Base-by-base conservation (phyloP, 2,113 vertebrate genomes). In the Astur gentilis region DNA sequence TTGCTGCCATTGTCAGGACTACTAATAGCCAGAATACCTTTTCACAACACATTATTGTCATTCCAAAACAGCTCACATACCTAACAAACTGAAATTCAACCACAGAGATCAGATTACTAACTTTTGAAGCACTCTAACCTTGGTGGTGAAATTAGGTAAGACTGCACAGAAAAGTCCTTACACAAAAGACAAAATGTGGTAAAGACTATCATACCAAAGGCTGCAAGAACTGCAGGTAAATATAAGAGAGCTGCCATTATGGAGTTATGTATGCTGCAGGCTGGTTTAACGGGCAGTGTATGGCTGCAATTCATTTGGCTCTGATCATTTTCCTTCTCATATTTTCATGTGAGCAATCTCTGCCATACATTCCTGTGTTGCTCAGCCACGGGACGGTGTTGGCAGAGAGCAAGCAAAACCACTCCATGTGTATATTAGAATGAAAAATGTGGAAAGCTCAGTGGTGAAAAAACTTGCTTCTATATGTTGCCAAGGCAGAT, bases 391-490 rank as follows among this genome's bases (percentile, higher is more conserved):
- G 47, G 60, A 81, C 3, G 5, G 55, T 60, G 76, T 50, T 95
- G 90, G 83, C 90, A 89, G 83, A 61, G 29, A 93, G n/a, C 21
- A 82, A 57, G 60, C 3, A 16, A 81, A 93, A 62, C 50, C 72
- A 70, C 52, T 86, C 47, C 64, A 25, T 61, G 50, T 52, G 86
- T 83, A 60, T 52, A 84, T 71, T 64, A 60, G 64, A 83, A 92
- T 61, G 73, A 92, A 89, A 95, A 94, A 94, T 40, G 47, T 84
- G 83, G 89, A 91, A 97, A 93, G 40, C 69, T 89, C 61, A 36
- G 61, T 55, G 77, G 62, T 75, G 64, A 95, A 91, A 84, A 70
- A 47, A 7, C 27, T 89, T 89, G 54, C 47, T 77, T 66, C 55
- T 78, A 2, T 38, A 44, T 10, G 47, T 75, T 93, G 85, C 94